These are phyloP conservation scores for Drosophila sp. DNA, from an alignment of 1,140 invertebrate species.

Conservation along the genomic window DNA sequence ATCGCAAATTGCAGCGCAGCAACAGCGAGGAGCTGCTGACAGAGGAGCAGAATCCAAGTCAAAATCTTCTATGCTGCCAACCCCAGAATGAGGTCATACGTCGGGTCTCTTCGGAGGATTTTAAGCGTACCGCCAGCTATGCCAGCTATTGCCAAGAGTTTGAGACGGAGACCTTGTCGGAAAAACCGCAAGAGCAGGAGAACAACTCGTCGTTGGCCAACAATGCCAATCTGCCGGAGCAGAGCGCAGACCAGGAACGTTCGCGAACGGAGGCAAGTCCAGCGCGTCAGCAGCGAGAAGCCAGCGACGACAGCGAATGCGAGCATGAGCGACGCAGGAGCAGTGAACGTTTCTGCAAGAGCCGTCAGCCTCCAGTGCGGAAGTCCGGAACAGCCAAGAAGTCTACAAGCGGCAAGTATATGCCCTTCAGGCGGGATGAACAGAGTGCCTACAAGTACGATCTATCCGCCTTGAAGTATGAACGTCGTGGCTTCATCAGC, in stretches of 20 bases:
- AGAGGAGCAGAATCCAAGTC: conserved; percentile 40
- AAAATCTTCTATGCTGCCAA: conserved; percentile 29
- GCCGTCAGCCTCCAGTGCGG: conserved; percentile 76
- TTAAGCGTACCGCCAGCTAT: conserved; percentile 73
- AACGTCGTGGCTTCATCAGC: conserved; percentile 79
- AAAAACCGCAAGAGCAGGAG: conserved; percentile 49
- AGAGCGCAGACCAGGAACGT: conserved; percentile 58
- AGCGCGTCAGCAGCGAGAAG: conserved; percentile 72
- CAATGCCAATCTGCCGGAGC: conserved; percentile 40
- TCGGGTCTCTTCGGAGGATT: conserved; percentile 79
- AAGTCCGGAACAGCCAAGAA: conserved; percentile 76
- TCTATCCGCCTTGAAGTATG: conserved; percentile 74
- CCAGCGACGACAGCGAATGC: conserved; percentile 84
- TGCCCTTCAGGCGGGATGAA: conserved; percentile 68
- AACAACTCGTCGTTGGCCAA: conserved; percentile 67
- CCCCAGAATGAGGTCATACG: conserved; percentile 65
- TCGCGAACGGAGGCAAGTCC: conserved; percentile 76
- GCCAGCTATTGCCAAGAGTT: conserved; percentile 74
- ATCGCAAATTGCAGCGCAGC: conserved; percentile 90
- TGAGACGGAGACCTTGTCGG: conserved; percentile 46
- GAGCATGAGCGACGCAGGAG: conserved; percentile 81
- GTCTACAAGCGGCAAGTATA: conserved; percentile 59
- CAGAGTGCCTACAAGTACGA: conserved; percentile 81
- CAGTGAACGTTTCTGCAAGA: conserved; percentile 81
- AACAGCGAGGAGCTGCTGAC: conserved; percentile 87